phyloP scores from a whole-genome alignment of 2,888 invertebrate species.

The Leucophenga montana region DNA sequence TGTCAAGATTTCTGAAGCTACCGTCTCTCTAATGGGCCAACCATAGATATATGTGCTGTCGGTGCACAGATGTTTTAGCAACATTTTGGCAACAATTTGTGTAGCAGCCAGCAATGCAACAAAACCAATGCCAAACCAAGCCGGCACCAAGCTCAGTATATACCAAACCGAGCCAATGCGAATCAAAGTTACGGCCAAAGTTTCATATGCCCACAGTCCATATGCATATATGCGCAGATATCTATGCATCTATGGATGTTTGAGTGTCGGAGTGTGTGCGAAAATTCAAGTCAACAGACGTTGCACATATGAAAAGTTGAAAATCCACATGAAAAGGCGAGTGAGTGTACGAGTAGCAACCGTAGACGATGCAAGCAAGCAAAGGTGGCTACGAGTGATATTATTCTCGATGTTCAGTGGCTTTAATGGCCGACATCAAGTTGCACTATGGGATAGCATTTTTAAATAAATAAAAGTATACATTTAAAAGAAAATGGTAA shows the following conservation, averaged over 20 bases:
- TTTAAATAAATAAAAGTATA: too few relatives aligned
- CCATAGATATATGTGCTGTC: too few relatives aligned
- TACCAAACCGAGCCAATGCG: not conserved
- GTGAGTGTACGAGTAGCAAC: not conserved
- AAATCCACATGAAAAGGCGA: conserved; percentile 25
- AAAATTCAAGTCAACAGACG: not conserved
- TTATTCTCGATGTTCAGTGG: not conserved
- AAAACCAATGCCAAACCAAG: conserved; percentile 1
- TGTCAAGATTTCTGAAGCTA: conserved; percentile 5
- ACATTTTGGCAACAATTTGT: conserved; percentile 4
- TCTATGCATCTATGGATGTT: conserved; percentile 6
- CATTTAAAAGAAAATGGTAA: too few relatives aligned
- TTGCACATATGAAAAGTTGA: conserved; percentile 24
- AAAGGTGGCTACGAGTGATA: conserved; percentile 8
- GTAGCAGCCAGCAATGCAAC: too few relatives aligned
- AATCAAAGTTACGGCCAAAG: conserved; percentile 13
- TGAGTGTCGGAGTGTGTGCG: not conserved
- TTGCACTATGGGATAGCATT: too few relatives aligned
- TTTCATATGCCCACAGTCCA: not conserved
- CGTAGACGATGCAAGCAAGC: not conserved
- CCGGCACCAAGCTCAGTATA: not conserved
- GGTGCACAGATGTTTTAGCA: not conserved
- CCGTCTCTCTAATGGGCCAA: not conserved
- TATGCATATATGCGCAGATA: not conserved
- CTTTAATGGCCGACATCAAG: too few relatives aligned